Evolutionary conservation across 2,888 invertebrate genomes (phyloP).

Genomic region (Muscina levida): DNA sequence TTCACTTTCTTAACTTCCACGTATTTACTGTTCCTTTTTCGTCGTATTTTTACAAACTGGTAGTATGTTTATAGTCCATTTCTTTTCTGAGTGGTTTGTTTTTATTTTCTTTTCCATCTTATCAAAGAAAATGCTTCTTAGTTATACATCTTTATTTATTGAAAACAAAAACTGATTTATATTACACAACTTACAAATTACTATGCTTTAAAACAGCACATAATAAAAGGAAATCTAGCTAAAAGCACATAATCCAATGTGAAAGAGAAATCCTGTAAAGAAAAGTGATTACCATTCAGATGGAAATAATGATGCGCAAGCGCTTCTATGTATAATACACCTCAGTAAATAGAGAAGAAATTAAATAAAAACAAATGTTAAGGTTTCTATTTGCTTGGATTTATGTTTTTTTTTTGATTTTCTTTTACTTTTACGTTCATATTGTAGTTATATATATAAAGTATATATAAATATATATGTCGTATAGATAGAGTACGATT

Average conservation of each 20-base stretch:
- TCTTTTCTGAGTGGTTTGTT: too few relatives aligned
- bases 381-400: slow-evolving; percentile 54
- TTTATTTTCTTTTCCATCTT: too few relatives aligned
- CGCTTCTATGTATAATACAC: too few relatives aligned
- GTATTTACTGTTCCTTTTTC: too few relatives aligned
- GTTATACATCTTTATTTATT: slow-evolving; percentile 43
- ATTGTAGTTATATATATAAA: slow-evolving; percentile 49
- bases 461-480: slow-evolving; percentile 40
- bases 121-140: too few relatives aligned
- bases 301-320: slow-evolving; percentile 8
- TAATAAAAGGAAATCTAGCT: slow-evolving; percentile 5
- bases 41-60: too few relatives aligned
- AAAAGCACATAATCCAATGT: background rate
- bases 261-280: too few relatives aligned
- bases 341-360: slow-evolving; percentile 12
- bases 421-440: slow-evolving; percentile 49
- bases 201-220: slow-evolving; percentile 29
- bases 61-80: too few relatives aligned
- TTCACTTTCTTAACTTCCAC: too few relatives aligned
- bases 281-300: background rate
- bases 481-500: slow-evolving; percentile 44
- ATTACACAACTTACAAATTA: slow-evolving; percentile 17
- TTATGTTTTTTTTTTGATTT: slow-evolving; percentile 39
- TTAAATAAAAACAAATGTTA: slow-evolving; percentile 35
- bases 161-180: slow-evolving; percentile 55